Evolutionary conservation across 2,113 vertebrate genomes (phyloP).

Genomic region (Rutilus rutilus): DNA sequence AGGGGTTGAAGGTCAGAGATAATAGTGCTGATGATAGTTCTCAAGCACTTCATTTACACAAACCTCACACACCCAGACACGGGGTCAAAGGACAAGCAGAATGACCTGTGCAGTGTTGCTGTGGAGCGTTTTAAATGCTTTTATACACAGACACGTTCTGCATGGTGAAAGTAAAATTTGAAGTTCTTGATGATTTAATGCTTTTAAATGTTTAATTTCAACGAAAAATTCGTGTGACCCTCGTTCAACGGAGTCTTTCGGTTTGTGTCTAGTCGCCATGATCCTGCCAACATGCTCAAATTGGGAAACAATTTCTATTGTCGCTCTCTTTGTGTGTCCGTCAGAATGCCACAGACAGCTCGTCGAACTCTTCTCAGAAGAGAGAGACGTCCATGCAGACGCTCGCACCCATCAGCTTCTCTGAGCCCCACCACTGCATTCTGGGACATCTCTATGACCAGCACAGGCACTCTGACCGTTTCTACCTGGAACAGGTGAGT

Average conservation of each 20-base stretch:
- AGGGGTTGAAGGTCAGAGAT: slow-evolving; percentile 45
- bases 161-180: background rate
- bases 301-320: slow-evolving; percentile 2
- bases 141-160: background rate
- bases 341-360: slow-evolving; percentile 79
- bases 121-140: background rate
- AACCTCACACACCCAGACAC: background rate
- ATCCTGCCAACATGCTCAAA: slow-evolving; percentile 20
- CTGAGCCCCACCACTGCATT: slow-evolving; percentile 86
- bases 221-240: background rate
- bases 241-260: background rate
- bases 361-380: slow-evolving; percentile 77
- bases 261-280: background rate
- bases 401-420: slow-evolving; percentile 81
- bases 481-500: slow-evolving; percentile 86
- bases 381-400: slow-evolving; percentile 72
- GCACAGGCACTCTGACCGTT: slow-evolving; percentile 82
- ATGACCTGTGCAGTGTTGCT: background rate
- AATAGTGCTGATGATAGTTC: slow-evolving; percentile 28
- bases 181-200: background rate
- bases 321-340: background rate
- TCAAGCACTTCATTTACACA: slow-evolving; percentile 46
- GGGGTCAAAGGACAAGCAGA: slow-evolving; percentile 37
- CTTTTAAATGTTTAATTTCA: background rate
- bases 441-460: slow-evolving; percentile 87